Conservation (phyloP, 2,797 vertebrate genomes). For the Loris lydekkerianus region DNA sequence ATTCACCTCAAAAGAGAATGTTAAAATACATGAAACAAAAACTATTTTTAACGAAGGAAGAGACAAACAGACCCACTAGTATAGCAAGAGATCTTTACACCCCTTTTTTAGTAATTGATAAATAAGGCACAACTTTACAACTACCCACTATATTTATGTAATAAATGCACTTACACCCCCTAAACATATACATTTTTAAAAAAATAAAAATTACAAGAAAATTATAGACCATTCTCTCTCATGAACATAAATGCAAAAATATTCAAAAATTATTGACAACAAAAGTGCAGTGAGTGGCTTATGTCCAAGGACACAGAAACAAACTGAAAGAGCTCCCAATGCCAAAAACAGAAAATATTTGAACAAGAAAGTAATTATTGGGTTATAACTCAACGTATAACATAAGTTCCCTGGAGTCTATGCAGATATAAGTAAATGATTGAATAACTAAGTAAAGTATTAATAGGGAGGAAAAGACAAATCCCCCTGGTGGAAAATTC, state of each 20-base stretch:
- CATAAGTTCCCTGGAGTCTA: background rate
- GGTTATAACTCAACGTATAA: background rate
- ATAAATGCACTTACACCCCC: too few relatives aligned
- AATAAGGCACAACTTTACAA: background rate
- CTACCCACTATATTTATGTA: too few relatives aligned
- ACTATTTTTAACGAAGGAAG: background rate
- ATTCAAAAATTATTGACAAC: background rate
- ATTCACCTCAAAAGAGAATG: background rate
- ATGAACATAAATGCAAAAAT: background rate
- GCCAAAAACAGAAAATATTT: background rate
- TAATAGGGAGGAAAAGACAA: background rate
- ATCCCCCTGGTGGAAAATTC: background rate
- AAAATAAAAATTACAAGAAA: background rate
- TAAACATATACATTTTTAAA: too few relatives aligned
- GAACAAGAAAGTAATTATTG: constrained; percentile 8
- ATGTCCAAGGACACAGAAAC: background rate
- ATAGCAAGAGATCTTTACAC: background rate
- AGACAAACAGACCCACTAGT: background rate
- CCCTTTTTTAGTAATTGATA: background rate
- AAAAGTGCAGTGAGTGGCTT: background rate
- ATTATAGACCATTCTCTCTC: background rate
- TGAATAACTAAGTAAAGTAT: background rate
- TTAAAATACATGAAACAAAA: background rate
- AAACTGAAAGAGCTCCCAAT: background rate
- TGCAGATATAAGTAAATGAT: background rate